Evolutionary conservation across 2,797 vertebrate species (phyloP), one percentile per base, ranked within the genome.

Genomic region (Cirrhinus molitorella): DNA sequence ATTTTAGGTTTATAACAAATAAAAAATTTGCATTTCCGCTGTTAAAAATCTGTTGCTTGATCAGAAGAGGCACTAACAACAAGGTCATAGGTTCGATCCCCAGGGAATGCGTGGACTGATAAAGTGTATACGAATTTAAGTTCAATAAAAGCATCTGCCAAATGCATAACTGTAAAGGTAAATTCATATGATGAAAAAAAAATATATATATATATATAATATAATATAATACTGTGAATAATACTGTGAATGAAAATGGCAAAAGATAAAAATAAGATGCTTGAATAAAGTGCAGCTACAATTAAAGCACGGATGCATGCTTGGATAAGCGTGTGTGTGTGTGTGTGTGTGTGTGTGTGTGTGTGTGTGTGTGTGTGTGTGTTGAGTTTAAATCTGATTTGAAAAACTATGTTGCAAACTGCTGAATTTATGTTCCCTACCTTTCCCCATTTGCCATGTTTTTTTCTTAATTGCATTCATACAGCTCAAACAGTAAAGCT

Each of bases 281-380:
- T 59, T 79, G 25, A 61, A n/a, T 45, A 80, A 85, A 81, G 45
- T 70, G 76, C 71, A 67, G 59, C 21, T 37, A 65, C 28, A 67
- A 66, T 16, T 31, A 79, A 51, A 19, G 49, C 75, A 51, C 34
- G 14, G 45, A 80, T 79, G 73, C 77, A 78, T 79, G 81, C 47
- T 80, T 76, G 80, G 61, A 85, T 28, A 47, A 73, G 37, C 66
- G 43, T 72, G 73, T 82, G 72, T 53, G 34, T 21, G n/a, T n/a
- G n/a, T n/a, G n/a, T n/a, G n/a, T n/a, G n/a, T n/a, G n/a, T n/a
- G n/a, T n/a, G n/a, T n/a, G n/a, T n/a, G n/a, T n/a, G n/a, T n/a
- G n/a, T n/a, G n/a, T n/a, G n/a, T n/a, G n/a, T n/a, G n/a, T n/a
- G n/a, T n/a, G n/a, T n/a, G n/a, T n/a, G n/a, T n/a, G n/a, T n/a